Percentiles rank a stretch among this genome's conserved stretches.
These are phyloP conservation scores for Leucoma salicis DNA, from an alignment of 2,888 invertebrate genomes.

Conservation along the genomic window DNA sequence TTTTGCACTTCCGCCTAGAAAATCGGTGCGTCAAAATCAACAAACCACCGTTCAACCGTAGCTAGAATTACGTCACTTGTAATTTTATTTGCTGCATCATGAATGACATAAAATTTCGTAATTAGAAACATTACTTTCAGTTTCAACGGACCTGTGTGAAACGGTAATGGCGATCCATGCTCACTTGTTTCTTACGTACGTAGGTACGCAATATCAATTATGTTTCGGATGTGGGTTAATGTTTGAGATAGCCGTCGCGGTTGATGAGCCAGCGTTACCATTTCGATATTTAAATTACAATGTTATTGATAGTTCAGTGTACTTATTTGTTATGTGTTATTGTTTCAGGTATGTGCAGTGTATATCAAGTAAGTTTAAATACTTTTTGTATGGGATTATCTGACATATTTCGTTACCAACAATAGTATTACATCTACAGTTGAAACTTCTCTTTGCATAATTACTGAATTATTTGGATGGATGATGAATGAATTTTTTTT, in stretches of 20 bases:
- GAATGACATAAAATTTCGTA: conserved; percentile 42
- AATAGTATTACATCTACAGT: too few species aligned
- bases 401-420: too few species aligned
- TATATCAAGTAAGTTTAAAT: conserved; percentile 25
- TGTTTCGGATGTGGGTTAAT: conserved; percentile 72
- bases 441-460: too few species aligned
- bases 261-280: conserved; percentile 32
- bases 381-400: too few species aligned
- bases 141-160: conserved; percentile 68
- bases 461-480: too few species aligned
- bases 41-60: conserved; percentile 41
- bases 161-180: conserved; percentile 51
- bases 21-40: too few species aligned
- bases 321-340: conserved; percentile 37
- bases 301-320: conserved; percentile 24
- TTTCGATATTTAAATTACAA: conserved; percentile 28
- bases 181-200: conserved; percentile 62
- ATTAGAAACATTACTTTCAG: conserved; percentile 56
- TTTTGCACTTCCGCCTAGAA: conserved; percentile 35
- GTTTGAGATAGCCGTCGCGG: conserved; percentile 46
- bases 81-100: conserved; percentile 40
- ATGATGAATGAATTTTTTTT: too few species aligned
- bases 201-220: conserved; percentile 65
- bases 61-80: conserved; percentile 39
- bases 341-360: conserved; percentile 54